A percentile compares a stretch with the other conserved stretches of the same genome.
These are phyloP conservation scores for Ostrea edulis DNA, from an alignment of 1,140 invertebrate genomes.

Conservation along the genomic window DNA sequence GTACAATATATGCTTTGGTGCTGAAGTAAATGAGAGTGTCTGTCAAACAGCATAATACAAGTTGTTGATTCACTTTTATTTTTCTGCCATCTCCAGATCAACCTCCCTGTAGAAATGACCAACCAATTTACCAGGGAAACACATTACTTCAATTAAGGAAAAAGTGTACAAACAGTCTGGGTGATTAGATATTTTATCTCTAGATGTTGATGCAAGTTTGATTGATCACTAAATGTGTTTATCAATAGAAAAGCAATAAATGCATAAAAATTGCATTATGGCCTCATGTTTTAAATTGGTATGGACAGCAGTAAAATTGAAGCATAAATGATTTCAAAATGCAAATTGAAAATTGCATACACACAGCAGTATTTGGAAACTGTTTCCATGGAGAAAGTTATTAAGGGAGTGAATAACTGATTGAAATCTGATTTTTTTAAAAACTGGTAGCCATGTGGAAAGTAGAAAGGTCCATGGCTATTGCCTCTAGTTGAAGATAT, in stretches of 20 bases:
- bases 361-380: no score
- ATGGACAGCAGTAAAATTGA: background rate
- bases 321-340: background rate
- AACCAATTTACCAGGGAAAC: background rate
- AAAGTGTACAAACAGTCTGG: constrained; percentile 25
- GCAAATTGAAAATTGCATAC: no score
- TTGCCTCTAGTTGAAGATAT: no score
- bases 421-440: no score
- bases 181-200: background rate
- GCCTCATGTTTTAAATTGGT: constrained; percentile 9
- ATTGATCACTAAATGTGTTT: constrained; percentile 31
- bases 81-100: background rate
- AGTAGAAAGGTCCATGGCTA: no score
- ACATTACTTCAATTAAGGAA: constrained; percentile 31
- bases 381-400: no score
- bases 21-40: no score
- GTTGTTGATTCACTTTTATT: background rate
- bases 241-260: constrained; percentile 32
- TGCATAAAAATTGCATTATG: background rate
- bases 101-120: constrained; percentile 19
- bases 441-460: no score
- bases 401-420: no score
- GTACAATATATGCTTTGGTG: no score
- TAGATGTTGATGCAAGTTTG: constrained; percentile 17
- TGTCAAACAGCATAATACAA: no score